These are phyloP conservation scores for Ataeniobius toweri DNA, from an alignment of 2,797 vertebrate species.

Conservation along the genomic window DNA sequence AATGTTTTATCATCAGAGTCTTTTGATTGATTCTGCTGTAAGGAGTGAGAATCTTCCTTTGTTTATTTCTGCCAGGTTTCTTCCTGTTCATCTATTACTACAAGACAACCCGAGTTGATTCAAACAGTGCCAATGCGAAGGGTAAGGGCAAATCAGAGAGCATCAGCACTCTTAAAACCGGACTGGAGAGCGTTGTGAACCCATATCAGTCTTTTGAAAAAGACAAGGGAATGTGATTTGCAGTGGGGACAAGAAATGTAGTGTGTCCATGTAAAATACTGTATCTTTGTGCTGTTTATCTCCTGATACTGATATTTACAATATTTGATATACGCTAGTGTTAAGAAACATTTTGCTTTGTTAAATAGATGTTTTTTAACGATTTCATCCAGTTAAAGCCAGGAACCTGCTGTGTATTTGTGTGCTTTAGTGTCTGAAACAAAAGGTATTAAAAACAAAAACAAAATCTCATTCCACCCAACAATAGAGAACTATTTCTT, in stretches of 20 bases:
- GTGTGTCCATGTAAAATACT: neutral
- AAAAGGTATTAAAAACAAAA: neutral
- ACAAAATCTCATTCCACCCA: neutral
- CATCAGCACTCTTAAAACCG: conserved; percentile 4
- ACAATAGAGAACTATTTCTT: neutral
- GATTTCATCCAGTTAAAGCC: neutral
- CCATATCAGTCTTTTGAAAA: conserved; percentile 33
- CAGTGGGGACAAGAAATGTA: neutral
- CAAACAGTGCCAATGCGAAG: rapidly evolving
- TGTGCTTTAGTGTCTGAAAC: neutral
- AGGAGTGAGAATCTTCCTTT: conserved; percentile 5
- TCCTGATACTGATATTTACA: neutral
- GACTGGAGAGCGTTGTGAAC: conserved; percentile 5
- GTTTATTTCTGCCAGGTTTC: conserved; percentile 64
- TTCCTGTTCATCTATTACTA: conserved; percentile 79
- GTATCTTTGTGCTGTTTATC: neutral
- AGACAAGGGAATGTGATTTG: neutral
- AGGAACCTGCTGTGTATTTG: neutral
- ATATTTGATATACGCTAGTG: neutral
- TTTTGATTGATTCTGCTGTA: neutral
- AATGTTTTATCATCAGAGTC: neutral
- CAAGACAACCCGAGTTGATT: conserved; percentile 26
- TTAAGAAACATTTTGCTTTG: neutral
- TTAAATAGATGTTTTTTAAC: neutral
- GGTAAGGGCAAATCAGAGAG: rapidly evolving